Percentiles rank a stretch among this genome's conserved stretches.
These are phyloP conservation scores for Drosophila colorata DNA, from an alignment of 2,888 invertebrate genomes.

Conservation along the genomic window DNA sequence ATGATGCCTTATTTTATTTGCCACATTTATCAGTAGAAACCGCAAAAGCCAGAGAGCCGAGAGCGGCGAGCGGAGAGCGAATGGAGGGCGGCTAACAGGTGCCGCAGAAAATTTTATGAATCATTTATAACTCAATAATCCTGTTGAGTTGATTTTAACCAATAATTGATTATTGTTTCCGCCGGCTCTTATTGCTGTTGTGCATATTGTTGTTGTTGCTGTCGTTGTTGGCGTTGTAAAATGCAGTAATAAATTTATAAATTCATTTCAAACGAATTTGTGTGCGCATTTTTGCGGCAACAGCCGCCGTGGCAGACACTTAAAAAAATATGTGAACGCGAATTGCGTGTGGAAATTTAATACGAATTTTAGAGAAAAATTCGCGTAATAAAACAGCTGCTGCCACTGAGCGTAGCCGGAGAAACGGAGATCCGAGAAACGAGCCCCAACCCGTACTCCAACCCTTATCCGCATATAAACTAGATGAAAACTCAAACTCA, in stretches of 20 bases:
- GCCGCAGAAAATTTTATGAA: conserved; percentile 75
- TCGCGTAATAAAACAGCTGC: conserved; percentile 29
- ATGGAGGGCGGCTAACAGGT: conserved; percentile 50
- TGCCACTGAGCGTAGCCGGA: neutral
- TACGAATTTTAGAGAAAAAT: conserved; percentile 38
- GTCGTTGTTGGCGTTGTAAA: conserved; percentile 34
- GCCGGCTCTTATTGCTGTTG: conserved; percentile 14
- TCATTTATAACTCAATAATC: conserved; percentile 79
- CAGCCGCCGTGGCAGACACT: conserved; percentile 23
- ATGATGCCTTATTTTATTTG: conserved; percentile 66
- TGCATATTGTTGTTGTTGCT: conserved; percentile 8
- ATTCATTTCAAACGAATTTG: conserved; percentile 59
- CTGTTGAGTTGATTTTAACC: conserved; percentile 77
- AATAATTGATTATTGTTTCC: conserved; percentile 78
- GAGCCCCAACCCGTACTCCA: neutral
- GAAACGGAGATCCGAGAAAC: neutral
- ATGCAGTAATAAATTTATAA: conserved; percentile 57
- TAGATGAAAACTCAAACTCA: conserved; percentile 34
- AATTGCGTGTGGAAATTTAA: conserved; percentile 23
- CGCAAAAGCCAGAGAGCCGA: conserved; percentile 56
- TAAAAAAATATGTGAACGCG: conserved; percentile 39
- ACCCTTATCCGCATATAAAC: conserved; percentile 15
- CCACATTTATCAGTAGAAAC: conserved; percentile 71
- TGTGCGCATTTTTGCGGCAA: conserved; percentile 45
- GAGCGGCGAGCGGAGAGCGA: neutral